Conservation (phyloP, 2,797 vertebrate genomes). For the Microtus californicus region DNA sequence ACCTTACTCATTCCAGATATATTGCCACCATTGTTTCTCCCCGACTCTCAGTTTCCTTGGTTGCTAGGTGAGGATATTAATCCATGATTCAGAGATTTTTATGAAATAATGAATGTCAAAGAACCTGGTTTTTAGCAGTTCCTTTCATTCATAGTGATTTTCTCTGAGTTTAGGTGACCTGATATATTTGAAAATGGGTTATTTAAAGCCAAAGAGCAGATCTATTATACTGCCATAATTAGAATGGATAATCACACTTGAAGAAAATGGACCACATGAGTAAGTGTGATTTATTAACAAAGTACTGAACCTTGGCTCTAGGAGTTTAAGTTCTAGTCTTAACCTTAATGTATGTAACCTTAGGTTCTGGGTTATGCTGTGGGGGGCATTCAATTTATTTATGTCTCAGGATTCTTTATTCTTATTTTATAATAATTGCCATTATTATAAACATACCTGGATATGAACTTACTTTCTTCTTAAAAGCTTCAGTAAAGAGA, state of each 20-base stretch:
- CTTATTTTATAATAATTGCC: slow-evolving; percentile 19
- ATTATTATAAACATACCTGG: slow-evolving; percentile 34
- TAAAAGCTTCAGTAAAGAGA: slow-evolving; percentile 53
- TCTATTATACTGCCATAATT: slow-evolving; percentile 40
- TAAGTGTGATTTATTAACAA: slow-evolving; percentile 56
- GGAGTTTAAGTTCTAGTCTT: slow-evolving; percentile 18
- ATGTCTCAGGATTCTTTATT: slow-evolving; percentile 13
- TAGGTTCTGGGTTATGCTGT: not conserved
- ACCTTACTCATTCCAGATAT: not conserved
- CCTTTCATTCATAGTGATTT: slow-evolving; percentile 10
- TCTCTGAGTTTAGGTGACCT: slow-evolving; percentile 34
- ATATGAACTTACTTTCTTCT: slow-evolving; percentile 44
- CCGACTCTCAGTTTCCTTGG: slow-evolving; percentile 33
- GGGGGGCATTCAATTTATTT: not conserved
- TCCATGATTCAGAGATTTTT: slow-evolving; percentile 18
- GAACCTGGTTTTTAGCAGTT: slow-evolving; percentile 4
- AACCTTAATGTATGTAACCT: slow-evolving; percentile 14
- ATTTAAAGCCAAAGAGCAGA: slow-evolving; percentile 64
- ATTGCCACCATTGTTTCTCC: not conserved
- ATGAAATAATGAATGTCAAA: slow-evolving; percentile 41
- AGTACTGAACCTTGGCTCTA: not conserved
- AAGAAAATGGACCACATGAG: not conserved
- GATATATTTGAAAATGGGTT: slow-evolving; percentile 56
- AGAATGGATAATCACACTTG: slow-evolving; percentile 50
- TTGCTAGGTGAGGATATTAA: slow-evolving; percentile 28